A percentile compares a stretch with the other conserved stretches of the same genome.
These are phyloP conservation scores for Melolontha melolontha DNA, from an alignment of 2,888 invertebrate species.

Conservation along the genomic window DNA sequence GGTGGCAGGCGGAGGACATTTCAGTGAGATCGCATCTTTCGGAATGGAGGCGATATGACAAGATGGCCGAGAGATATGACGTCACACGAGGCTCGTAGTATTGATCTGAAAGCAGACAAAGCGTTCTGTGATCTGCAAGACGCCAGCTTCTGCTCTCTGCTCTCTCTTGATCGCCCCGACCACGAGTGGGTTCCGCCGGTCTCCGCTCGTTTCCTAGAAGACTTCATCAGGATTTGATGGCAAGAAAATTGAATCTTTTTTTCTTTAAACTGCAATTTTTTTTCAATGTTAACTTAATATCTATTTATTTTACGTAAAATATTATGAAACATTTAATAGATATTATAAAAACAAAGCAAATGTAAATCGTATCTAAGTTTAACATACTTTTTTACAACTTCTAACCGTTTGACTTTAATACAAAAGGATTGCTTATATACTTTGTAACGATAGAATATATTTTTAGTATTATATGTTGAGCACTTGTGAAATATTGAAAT, in stretches of 20 bases:
- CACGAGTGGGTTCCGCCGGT: neutral
- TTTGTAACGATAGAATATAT: no score
- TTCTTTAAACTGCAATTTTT: neutral
- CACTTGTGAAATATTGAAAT: no score
- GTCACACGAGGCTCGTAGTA: slow-evolving; percentile 64
- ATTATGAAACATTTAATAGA: no score
- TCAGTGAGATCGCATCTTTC: slow-evolving; percentile 62
- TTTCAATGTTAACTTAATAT: neutral
- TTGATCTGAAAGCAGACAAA: slow-evolving; percentile 64
- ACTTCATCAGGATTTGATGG: slow-evolving; percentile 47
- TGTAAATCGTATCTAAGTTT: no score
- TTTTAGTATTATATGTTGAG: no score
- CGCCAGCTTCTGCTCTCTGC: slow-evolving; percentile 37
- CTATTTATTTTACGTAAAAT: no score
- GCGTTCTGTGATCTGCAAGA: slow-evolving; percentile 53
- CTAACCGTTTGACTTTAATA: no score
- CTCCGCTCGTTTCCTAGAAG: slow-evolving; percentile 26
- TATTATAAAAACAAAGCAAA: no score
- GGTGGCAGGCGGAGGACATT: slow-evolving; percentile 54
- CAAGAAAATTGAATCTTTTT: slow-evolving; percentile 44
- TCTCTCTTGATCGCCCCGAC: neutral
- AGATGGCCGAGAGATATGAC: slow-evolving; percentile 68
- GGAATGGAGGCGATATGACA: slow-evolving; percentile 66
- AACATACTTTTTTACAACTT: no score
- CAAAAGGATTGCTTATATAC: no score